These are phyloP conservation scores for Chlorops oryzae DNA, from an alignment of 1,140 invertebrate species.

Conservation along the genomic window DNA sequence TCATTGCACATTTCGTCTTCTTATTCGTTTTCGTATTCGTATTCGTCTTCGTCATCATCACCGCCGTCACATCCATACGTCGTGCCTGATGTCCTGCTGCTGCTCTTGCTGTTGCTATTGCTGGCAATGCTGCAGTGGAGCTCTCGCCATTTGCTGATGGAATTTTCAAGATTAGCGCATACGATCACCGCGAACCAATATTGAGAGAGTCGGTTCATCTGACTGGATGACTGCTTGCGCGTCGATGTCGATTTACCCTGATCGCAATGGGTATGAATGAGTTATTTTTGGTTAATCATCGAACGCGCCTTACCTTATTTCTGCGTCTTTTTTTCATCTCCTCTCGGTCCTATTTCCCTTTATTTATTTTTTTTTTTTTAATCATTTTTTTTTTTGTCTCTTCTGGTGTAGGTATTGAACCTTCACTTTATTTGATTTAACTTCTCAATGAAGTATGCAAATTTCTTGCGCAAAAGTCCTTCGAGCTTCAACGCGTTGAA, in stretches of 20 bases:
- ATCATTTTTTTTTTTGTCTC: conserved; percentile 23
- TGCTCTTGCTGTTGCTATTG: neutral
- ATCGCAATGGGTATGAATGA: conserved; percentile 46
- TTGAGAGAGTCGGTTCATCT: neutral
- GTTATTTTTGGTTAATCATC: conserved; percentile 45
- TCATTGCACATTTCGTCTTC: too few species aligned
- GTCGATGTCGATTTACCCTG: too few species aligned
- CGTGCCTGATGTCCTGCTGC: conserved; percentile 9
- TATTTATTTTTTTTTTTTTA: neutral
- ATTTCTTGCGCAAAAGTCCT: too few species aligned
- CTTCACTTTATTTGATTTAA: conserved; percentile 46
- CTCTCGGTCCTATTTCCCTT: neutral
- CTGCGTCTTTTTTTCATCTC: neutral
- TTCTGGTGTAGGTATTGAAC: conserved; percentile 20
- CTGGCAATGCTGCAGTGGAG: conserved; percentile 9
- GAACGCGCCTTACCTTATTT: conserved; percentile 26
- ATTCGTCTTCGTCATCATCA: too few species aligned
- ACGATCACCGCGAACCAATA: conserved; percentile 21
- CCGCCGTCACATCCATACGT: conserved; percentile 21
- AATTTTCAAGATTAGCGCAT: conserved; percentile 39
- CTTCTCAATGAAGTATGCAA: conserved; percentile 47
- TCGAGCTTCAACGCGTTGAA: too few species aligned
- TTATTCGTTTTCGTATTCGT: too few species aligned
- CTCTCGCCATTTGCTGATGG: conserved; percentile 16
- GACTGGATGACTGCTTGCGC: neutral